Percentiles rank a stretch among this genome's conserved stretches.
phyloP scores from a whole-genome alignment of 1,140 invertebrate genomes.

The Drosophila neocordata region DNA sequence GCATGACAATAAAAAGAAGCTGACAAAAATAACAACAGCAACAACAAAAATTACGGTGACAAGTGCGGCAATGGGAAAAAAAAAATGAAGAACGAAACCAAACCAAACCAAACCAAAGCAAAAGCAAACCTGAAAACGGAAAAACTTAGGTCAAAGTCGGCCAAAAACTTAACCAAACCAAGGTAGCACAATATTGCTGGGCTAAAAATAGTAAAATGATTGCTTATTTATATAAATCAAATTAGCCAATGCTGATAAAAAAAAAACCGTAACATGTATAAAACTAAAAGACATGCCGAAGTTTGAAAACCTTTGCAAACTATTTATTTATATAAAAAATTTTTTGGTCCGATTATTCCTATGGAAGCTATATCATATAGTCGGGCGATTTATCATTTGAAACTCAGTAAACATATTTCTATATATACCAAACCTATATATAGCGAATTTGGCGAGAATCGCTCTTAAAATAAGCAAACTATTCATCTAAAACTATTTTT shows the following conservation, averaged over 20 bases:
- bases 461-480: no score
- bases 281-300: no score
- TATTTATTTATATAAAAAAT: no score
- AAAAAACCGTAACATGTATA: no score
- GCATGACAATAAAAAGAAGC: conserved; percentile 74
- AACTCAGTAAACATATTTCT: no score
- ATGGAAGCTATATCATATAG: no score
- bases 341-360: no score
- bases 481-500: no score
- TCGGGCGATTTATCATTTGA: no score
- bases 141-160: conserved; percentile 19
- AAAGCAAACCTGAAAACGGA: conserved; percentile 27
- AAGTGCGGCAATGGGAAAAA: conserved; percentile 63
- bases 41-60: conserved; percentile 37
- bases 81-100: conserved; percentile 7
- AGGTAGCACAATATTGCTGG: neutral
- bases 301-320: no score
- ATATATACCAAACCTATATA: no score
- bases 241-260: neutral
- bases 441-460: no score
- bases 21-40: conserved; percentile 45
- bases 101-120: conserved; percentile 51
- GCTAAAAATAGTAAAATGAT: neutral
- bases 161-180: neutral
- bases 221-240: neutral